phyloP scores from a whole-genome alignment of 2,888 invertebrate species.

The Cantharis nigra region DNA sequence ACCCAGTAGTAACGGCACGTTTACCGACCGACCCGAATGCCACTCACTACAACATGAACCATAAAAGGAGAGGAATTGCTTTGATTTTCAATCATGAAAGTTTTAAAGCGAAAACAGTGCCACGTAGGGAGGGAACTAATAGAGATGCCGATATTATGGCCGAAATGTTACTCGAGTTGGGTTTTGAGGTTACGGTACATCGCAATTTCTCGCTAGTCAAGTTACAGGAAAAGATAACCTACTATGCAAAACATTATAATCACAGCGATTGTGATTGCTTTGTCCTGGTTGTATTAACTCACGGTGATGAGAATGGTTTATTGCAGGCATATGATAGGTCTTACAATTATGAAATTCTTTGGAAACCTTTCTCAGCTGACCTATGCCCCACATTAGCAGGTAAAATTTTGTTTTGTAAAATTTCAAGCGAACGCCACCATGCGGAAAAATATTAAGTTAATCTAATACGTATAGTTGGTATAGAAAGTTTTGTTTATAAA shows the following conservation, averaged over 20 bases:
- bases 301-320: slow-evolving; percentile 83
- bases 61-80: slow-evolving; percentile 79
- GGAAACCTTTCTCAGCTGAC: slow-evolving; percentile 79
- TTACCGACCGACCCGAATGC: slow-evolving; percentile 73
- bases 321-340: slow-evolving; percentile 84
- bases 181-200: slow-evolving; percentile 72
- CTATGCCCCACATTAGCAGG: slow-evolving; percentile 74
- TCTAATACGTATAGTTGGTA: too few species aligned
- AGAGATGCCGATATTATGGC: slow-evolving; percentile 79
- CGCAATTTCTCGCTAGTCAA: slow-evolving; percentile 72
- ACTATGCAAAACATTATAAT: slow-evolving; percentile 70
- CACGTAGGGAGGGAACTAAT: slow-evolving; percentile 75
- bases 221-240: slow-evolving; percentile 66
- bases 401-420: background rate
- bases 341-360: slow-evolving; percentile 80
- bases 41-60: slow-evolving; percentile 84
- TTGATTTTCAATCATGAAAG: slow-evolving; percentile 89
- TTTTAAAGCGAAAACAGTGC: slow-evolving; percentile 58
- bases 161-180: slow-evolving; percentile 66
- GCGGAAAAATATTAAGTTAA: too few species aligned
- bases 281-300: slow-evolving; percentile 80
- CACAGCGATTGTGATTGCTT: slow-evolving; percentile 61
- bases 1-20: background rate
- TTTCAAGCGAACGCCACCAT: background rate
- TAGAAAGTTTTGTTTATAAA: too few species aligned